These are phyloP conservation scores for Eupithecia insigniata DNA, from an alignment of 2,888 invertebrate species.

Conservation along the genomic window DNA sequence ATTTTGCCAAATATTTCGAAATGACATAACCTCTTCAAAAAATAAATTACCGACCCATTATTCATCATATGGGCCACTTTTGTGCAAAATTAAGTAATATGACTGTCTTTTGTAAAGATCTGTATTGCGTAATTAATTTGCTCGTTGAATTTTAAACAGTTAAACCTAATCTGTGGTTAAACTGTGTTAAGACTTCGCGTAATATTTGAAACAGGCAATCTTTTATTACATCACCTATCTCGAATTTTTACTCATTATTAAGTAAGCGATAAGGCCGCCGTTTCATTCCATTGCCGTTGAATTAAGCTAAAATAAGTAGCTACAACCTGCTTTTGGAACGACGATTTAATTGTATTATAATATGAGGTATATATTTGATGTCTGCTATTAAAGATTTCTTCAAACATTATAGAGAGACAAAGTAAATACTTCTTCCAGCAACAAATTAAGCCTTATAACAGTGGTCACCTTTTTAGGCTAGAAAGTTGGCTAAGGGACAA, in stretches of 20 bases:
- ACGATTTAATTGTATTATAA: not conserved
- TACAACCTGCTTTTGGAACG: not conserved
- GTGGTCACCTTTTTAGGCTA: not conserved
- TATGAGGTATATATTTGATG: not conserved
- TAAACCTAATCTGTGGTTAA: too few relatives aligned
- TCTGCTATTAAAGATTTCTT: not conserved
- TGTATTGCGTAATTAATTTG: constrained; percentile 30
- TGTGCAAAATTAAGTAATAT: constrained; percentile 34
- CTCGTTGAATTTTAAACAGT: constrained; percentile 36
- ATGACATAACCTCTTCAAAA: constrained; percentile 32
- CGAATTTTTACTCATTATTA: not conserved
- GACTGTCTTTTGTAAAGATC: constrained; percentile 44
- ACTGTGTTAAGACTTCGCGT: not conserved
- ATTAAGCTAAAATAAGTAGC: not conserved
- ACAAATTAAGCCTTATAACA: too few relatives aligned
- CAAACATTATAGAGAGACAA: not conserved
- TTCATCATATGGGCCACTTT: not conserved
- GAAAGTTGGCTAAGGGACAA: not conserved
- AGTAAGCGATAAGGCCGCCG: not conserved
- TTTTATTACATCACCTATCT: not conserved
- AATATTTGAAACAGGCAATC: not conserved
- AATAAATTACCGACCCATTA: not conserved
- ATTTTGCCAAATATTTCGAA: constrained; percentile 19
- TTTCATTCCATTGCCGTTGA: not conserved
- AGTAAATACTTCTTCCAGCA: not conserved